phyloP scores from a whole-genome alignment of 2,888 invertebrate species.

The Ectemnius continuus region DNA sequence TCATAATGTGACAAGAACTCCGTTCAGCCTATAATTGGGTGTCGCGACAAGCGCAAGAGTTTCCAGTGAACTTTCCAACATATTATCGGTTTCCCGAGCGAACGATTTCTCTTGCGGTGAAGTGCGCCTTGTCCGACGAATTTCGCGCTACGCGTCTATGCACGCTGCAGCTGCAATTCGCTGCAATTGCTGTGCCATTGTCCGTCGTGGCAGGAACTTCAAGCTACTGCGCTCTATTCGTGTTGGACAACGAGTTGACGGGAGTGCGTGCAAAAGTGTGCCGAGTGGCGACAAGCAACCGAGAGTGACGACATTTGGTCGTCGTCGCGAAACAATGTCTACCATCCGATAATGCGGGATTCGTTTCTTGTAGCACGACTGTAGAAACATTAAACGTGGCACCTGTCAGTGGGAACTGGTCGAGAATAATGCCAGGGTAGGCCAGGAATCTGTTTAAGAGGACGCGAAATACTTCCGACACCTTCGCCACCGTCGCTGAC shows the following conservation, averaged over 20 bases:
- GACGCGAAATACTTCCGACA: slow-evolving; percentile 31
- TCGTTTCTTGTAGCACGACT: slow-evolving; percentile 26
- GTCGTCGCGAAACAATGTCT: slow-evolving; percentile 36
- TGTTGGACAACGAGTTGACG: slow-evolving; percentile 4
- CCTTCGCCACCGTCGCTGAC: slow-evolving; percentile 29
- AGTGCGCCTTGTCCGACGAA: background rate
- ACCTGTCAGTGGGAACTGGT: slow-evolving; percentile 29
- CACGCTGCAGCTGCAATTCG: no score
- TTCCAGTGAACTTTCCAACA: no score
- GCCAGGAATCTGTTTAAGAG: slow-evolving; percentile 43
- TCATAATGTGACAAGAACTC: no score
- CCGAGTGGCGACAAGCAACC: background rate
- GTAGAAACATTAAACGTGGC: slow-evolving; percentile 13
- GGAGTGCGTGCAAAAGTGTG: background rate
- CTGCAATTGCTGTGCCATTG: slow-evolving; percentile 24
- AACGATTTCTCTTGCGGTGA: background rate
- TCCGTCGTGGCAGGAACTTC: slow-evolving; percentile 50
- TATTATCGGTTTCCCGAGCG: no score
- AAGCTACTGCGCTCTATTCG: slow-evolving; percentile 44
- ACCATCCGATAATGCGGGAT: slow-evolving; percentile 42
- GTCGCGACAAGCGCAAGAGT: no score
- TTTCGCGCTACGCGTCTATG: background rate
- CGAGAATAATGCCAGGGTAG: slow-evolving; percentile 59
- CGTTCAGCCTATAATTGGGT: no score
- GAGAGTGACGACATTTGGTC: slow-evolving; percentile 1